A percentile compares a stretch with the other conserved stretches of the same genome.
phyloP scores from a whole-genome alignment of 2,113 vertebrate genomes.

The Zapus hudsonius region DNA sequence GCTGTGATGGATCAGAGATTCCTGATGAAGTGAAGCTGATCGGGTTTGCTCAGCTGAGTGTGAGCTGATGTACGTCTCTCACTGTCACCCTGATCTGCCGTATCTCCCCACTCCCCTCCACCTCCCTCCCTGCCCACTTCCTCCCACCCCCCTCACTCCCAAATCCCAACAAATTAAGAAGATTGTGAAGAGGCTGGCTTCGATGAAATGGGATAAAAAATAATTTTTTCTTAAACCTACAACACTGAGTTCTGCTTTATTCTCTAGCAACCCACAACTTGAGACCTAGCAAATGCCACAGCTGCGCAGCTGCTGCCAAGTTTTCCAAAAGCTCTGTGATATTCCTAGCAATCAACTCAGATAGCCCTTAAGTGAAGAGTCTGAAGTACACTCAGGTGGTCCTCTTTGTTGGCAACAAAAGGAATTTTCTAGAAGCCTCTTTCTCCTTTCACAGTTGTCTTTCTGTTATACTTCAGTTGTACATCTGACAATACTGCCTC shows the following conservation, averaged over 20 bases:
- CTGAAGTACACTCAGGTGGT: constrained; percentile 93
- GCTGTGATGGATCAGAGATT: constrained; percentile 95
- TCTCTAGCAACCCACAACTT: constrained; percentile 85
- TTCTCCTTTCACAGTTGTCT: constrained; percentile 85
- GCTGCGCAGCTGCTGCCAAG: constrained; percentile 83
- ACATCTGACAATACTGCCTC: constrained; percentile 86
- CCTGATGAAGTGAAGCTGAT: constrained; percentile 99
- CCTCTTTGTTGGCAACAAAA: constrained; percentile 90
- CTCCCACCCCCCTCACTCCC: constrained; percentile 53
- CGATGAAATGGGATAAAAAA: constrained; percentile 80
- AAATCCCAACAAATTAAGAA: constrained; percentile 84
- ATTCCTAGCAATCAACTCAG: constrained; percentile 84
- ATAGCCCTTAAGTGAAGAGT: constrained; percentile 84
- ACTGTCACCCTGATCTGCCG: constrained; percentile 60
- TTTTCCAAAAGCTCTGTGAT: constrained; percentile 84
- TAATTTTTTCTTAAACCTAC: constrained; percentile 69
- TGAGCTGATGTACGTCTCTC: constrained; percentile 91
- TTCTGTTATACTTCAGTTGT: constrained; percentile 87
- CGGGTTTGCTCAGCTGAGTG: constrained; percentile 97
- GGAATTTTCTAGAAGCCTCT: constrained; percentile 88
- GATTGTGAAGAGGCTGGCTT: constrained; percentile 88
- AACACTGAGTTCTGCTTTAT: constrained; percentile 86
- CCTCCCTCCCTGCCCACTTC: background rate
- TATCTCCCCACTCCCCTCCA: background rate
- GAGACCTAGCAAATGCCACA: constrained; percentile 85